Evolutionary conservation across 2,113 vertebrate genomes (phyloP), one percentile per base, ranked within the genome.

Genomic region (Prochilodus magdalenae): DNA sequence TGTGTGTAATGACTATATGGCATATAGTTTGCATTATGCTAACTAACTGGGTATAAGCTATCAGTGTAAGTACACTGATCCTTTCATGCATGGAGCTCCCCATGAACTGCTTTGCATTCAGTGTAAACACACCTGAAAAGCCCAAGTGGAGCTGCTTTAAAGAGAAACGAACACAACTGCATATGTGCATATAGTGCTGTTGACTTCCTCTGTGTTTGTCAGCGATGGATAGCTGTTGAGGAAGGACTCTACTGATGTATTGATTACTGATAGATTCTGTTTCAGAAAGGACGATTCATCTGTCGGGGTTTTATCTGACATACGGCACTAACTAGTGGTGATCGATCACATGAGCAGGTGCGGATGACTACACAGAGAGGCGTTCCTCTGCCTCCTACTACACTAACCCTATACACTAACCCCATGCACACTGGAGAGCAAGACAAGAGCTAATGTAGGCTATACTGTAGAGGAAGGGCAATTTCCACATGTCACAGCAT

Each of bases 261-360:
- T 81, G 85, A 92, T 86, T 79, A 75, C 60, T 75, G 81, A 90
- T 88, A 76, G 83, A 90, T 91, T 91, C 73, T 1, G 80, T 86
- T 87, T 86, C 89, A 84, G 66, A 86, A 88, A 87, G 85, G 79
- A 88, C 82, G 86, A 89, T 88, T 85, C 83, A 79, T 85, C 87
- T 73, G 85, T 89, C 80, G 78, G 73, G 65, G 75, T 79, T 72
- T 57, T 79, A 87, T 77, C 79, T 59, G 82, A 86, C 79, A 60
- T 65, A 76, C 24, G 26, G 72, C 66, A n/a, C 73, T 85, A 83
- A 85, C 47, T 63, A 80, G 77, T 62, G 29, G 66, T 84, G 84
- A 92, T 91, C 81, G 79, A 89, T 92, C 74, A 72, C 70, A 57
- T 66, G 83, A 51, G 86, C 80, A 65, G 60, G 40, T 82, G 75